Percentiles rank a stretch among this genome's conserved stretches.
Evolutionary conservation across 2,113 vertebrate genomes (phyloP).

Genomic region (Bufo gargarizans): DNA sequence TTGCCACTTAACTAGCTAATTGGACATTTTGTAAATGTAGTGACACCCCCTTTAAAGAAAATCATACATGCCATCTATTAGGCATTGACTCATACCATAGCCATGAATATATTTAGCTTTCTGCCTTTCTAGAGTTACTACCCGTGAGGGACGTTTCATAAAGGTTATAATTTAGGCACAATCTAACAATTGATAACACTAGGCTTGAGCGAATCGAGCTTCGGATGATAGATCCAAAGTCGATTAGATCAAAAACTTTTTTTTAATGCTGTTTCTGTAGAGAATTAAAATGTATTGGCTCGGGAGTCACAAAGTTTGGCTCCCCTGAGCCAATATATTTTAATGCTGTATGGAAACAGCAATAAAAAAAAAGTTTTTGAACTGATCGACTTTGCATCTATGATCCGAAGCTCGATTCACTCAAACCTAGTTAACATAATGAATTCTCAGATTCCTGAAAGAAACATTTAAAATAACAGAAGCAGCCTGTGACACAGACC

Average conservation of each 20-base stretch:
- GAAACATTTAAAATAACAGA: background rate
- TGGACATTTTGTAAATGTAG: background rate
- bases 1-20: background rate
- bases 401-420: too few relatives aligned
- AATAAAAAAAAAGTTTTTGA: too few relatives aligned
- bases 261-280: too few relatives aligned
- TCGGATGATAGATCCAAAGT: too few relatives aligned
- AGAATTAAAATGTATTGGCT: too few relatives aligned
- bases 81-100: background rate
- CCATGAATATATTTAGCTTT: constrained; percentile 33
- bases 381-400: too few relatives aligned
- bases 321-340: too few relatives aligned
- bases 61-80: background rate
- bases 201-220: too few relatives aligned
- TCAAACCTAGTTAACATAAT: background rate
- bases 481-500: background rate
- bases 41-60: background rate
- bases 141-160: constrained; percentile 9
- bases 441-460: background rate
- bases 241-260: too few relatives aligned
- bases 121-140: background rate
- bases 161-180: constrained; percentile 36
- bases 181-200: constrained; percentile 22
- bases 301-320: too few relatives aligned
- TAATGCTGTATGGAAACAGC: too few relatives aligned